These are phyloP conservation scores for Idris sp. DNA, from an alignment of 1,140 invertebrate species.

Conservation along the genomic window DNA sequence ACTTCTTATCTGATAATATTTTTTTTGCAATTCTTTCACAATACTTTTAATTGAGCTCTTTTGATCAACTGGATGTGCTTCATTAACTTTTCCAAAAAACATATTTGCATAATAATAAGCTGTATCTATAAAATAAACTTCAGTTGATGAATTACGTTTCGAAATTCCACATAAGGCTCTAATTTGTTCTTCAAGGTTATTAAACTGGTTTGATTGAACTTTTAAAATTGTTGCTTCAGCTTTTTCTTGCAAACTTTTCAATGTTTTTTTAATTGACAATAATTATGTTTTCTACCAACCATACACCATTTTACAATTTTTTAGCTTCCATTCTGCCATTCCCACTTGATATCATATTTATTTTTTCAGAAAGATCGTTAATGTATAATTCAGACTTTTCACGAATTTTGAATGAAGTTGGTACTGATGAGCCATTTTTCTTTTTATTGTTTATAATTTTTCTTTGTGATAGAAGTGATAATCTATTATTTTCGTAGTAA, in stretches of 20 bases:
- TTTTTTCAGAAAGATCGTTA: no score
- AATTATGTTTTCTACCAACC: not conserved
- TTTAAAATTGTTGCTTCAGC: not conserved
- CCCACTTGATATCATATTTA: no score
- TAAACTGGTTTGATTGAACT: not conserved
- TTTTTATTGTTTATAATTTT: no score
- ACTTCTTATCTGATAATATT: not conserved
- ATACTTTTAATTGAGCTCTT: slow-evolving; percentile 6
- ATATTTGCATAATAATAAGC: not conserved
- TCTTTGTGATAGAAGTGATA: no score
- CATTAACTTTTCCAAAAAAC: no score
- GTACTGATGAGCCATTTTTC: no score
- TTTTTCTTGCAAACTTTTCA: not conserved
- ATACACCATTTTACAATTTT: slow-evolving; percentile 5
- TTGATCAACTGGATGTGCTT: no score
- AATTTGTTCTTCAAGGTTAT: not conserved
- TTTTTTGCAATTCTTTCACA: slow-evolving; percentile 1
- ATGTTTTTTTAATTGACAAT: not conserved
- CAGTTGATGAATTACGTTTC: slow-evolving; percentile 6
- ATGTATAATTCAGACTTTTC: no score
- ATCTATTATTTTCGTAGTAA: no score
- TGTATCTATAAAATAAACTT: slow-evolving; percentile 8
- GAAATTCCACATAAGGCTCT: slow-evolving; percentile 3
- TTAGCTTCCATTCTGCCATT: slow-evolving; percentile 2
- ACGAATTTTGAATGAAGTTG: no score